Evolutionary conservation across 1,140 invertebrate genomes (phyloP).

Genomic region (Drosophila triauraria): DNA sequence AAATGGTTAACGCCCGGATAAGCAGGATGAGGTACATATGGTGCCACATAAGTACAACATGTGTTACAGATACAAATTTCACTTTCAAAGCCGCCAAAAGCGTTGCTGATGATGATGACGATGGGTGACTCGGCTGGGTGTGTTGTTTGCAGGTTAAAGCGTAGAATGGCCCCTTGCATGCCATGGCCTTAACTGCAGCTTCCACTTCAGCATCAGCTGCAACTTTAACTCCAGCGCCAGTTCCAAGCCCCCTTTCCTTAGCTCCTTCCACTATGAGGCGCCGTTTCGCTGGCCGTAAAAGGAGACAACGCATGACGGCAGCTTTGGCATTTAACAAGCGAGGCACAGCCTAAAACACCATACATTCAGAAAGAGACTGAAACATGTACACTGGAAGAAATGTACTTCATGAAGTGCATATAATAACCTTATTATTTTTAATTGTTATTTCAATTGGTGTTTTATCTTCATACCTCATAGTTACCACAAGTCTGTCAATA

Average conservation of each 20-base stretch:
- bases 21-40: background rate
- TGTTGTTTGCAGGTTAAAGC: slow-evolving; percentile 1
- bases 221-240: slow-evolving; percentile 28
- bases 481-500: background rate
- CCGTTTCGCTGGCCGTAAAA: slow-evolving; percentile 63
- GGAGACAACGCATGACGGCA: slow-evolving; percentile 64
- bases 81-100: slow-evolving; percentile 68
- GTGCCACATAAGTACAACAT: slow-evolving; percentile 39
- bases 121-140: slow-evolving; percentile 7
- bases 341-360: slow-evolving; percentile 18
- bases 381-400: slow-evolving; percentile 15
- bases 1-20: slow-evolving; percentile 22
- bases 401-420: background rate
- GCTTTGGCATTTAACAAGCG: slow-evolving; percentile 68
- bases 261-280: slow-evolving; percentile 36
- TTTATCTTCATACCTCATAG: background rate
- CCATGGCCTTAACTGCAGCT: slow-evolving; percentile 30
- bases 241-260: background rate
- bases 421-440: background rate
- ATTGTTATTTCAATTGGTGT: background rate
- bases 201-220: slow-evolving; percentile 35
- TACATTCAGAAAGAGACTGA: background rate
- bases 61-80: slow-evolving; percentile 66
- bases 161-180: slow-evolving; percentile 20
- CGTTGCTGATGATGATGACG: slow-evolving; percentile 42